These are phyloP conservation scores for Ptychadena robeensis DNA, from an alignment of 2,797 vertebrate genomes.

Conservation along the genomic window DNA sequence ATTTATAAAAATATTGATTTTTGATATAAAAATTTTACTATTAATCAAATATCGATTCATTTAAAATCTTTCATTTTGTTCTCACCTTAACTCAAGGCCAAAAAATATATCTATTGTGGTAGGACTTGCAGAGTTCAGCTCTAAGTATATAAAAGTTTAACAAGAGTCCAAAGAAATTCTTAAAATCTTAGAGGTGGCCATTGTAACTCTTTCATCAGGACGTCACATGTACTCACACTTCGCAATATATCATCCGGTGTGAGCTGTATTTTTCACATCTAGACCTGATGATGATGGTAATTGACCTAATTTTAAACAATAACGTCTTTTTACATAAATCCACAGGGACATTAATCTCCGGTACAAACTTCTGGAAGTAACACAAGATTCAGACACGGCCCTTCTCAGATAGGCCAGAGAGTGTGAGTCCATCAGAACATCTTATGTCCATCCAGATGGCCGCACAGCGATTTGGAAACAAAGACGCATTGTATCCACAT, in stretches of 20 bases:
- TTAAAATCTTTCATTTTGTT: no score
- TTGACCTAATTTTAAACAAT: not conserved
- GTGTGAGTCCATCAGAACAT: not conserved
- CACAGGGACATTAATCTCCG: not conserved
- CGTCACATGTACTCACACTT: not conserved
- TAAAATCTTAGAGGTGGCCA: no score
- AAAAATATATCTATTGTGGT: no score
- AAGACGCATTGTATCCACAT: not conserved
- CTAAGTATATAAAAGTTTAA: no score
- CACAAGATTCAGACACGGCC: conserved; percentile 13
- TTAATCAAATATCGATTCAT: no score
- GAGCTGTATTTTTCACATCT: not conserved
- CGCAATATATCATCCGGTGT: not conserved
- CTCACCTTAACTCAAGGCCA: no score
- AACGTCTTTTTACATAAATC: not conserved
- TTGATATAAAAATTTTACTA: no score
- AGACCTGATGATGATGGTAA: not conserved
- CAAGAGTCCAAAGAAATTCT: no score
- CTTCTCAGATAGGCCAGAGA: not conserved
- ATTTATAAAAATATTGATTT: no score
- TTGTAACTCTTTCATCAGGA: no score
- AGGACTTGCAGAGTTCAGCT: no score
- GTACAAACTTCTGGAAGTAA: not conserved
- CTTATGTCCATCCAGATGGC: not conserved
- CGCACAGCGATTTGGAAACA: not conserved